Evolutionary conservation across 2,797 vertebrate species (phyloP), one percentile per base, ranked within the genome.

Genomic region (Phataginus tricuspis): DNA sequence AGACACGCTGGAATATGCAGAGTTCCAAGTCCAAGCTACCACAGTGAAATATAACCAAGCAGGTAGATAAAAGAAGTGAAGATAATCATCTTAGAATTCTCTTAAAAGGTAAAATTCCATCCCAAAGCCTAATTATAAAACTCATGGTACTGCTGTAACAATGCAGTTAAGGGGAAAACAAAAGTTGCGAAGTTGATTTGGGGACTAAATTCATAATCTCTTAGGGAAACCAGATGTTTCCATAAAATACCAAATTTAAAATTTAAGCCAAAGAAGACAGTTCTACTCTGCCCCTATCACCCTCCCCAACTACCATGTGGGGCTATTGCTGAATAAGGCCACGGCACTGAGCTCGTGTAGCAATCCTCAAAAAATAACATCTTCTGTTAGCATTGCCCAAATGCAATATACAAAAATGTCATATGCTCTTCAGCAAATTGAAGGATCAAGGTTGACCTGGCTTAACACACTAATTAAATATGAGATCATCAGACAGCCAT

Each of bases 211-310:
- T 27, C 29, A 63, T 57, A 19, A 89, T 75, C 57, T 86, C 55
- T 86, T 55, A 82, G 5, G 51, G 61, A 86, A 92, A 72, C 19
- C 51, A 39, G 37, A 59, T 37, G 69, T 91, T 69, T 45, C 68
- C 39, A 77, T 39, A 64, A 94, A 86, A 13, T 87, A 92, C 61
- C 63, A 77, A 90, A 88, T 59, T 91, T 85, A 84, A 95, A 82
- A 14, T 86, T 61, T 42, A 95, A 91, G 53, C 9, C 72, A 86
- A 86, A 71, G 23, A 82, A 78, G 59, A 96, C 31, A 91, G 71
- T 55, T 74, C n/a, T 77, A 18, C 13, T 57, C 61, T 51, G 16
- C 80, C 51, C 37, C 42, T 37, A 23, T 42, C 31, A 79, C 2
- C 37, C n/a, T 23, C 19, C 42, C 9, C 23, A 69, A 78, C 51